Percentiles rank a stretch among this genome's conserved stretches.
Conservation (phyloP, 2,113 vertebrate genomes). For the Manacus vitellinus region DNA sequence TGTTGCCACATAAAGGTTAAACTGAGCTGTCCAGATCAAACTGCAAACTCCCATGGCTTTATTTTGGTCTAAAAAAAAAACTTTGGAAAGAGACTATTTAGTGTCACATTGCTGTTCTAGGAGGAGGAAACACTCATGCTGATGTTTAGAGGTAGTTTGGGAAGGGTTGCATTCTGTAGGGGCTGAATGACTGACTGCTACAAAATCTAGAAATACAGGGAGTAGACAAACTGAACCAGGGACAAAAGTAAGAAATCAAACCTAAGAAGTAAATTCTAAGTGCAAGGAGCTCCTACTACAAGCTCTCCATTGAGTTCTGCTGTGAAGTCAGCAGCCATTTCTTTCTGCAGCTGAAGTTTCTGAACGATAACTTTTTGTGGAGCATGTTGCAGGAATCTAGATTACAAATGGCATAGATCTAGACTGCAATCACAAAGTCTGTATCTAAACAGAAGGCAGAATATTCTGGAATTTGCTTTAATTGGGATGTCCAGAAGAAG, state of each 20-base stretch:
- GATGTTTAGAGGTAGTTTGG: not conserved
- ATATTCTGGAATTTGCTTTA: not conserved
- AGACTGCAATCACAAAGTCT: not conserved
- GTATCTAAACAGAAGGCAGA: not conserved
- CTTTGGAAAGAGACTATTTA: not conserved
- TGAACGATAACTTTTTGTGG: not conserved
- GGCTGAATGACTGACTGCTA: not conserved
- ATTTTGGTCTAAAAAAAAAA: not conserved
- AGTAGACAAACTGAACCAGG: not conserved
- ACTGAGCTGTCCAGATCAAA: not conserved
- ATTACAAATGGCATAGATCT: not conserved
- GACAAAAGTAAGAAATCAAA: not conserved
- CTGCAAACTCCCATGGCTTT: not conserved
- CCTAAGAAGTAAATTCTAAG: not conserved
- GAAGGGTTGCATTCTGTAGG: not conserved
- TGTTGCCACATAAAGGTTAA: not conserved
- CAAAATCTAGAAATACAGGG: constrained; percentile 10
- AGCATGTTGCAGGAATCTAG: not conserved
- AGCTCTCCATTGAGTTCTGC: not conserved
- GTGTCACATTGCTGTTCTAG: not conserved
- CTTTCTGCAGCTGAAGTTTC: not conserved
- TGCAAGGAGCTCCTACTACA: not conserved
- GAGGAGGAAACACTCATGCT: not conserved
- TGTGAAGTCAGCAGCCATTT: not conserved
- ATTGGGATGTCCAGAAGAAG: not conserved